Evolutionary conservation across 2,888 invertebrate genomes (phyloP), one percentile per base, ranked within the genome.

Genomic region (Perizoma flavofasciatum): DNA sequence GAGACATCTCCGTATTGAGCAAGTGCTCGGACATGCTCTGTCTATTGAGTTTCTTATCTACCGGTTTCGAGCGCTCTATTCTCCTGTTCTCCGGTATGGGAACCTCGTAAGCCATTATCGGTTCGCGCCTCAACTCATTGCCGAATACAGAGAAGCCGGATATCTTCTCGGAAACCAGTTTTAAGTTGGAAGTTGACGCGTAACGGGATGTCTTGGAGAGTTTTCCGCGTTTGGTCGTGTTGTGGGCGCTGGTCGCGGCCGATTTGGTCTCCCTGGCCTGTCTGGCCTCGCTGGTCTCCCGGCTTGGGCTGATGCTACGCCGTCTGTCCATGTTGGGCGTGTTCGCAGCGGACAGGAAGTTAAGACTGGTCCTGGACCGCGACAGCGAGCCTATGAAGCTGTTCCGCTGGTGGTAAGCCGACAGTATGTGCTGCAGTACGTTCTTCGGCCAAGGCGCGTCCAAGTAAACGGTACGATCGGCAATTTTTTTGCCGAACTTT

Each of bases 371-470:
- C 10, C 94, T 84, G 0, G 94, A 94, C 0, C 94, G 79, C 0
- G 93, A 92, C 46, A 94, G 72, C 5, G 92, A 90, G 7, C 93
- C 93, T 6, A 94, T 90, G 70, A 94, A 92, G 7, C 89, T 86
- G 6, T 74, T 87, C 1, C 91, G 55, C 51, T 90, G 90, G 0
- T 92, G 86, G 72, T 89, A 86, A 0, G 84, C 80, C 57, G 76
- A 75, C 0, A 92, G 70, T 0, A 91, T 81, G 57, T 89, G 90
- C 9, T 90, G 91, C 0, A 92, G 68, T 0, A 90, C 92, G 67
- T 92, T 92, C 62, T 83, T 79, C 0, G 92, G 92, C 89, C 89
- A 92, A 0, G 91, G 88, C 0, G 72, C 86, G 68, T 88, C 85
- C 0, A 91, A 60, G 59, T 85, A 88, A 1, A 78, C 61, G 1